Conservation (phyloP, 2,797 vertebrate genomes). For the Pteronotus mesoamericanus region DNA sequence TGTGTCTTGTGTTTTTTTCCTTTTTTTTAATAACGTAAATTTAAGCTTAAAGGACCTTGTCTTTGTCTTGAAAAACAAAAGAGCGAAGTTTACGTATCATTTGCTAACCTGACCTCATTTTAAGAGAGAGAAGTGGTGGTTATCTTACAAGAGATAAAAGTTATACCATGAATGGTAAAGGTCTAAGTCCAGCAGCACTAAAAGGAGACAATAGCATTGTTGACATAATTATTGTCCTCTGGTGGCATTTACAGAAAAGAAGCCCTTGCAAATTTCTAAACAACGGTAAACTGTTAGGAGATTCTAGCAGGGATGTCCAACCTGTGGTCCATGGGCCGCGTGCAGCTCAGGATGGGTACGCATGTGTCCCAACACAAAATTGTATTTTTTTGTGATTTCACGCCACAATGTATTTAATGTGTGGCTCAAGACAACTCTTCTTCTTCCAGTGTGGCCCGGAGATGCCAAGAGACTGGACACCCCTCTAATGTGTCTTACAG, state of each 20-base stretch:
- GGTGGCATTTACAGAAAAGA: background rate
- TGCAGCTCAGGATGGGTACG: too few species aligned
- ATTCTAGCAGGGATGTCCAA: background rate
- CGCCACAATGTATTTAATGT: too few species aligned
- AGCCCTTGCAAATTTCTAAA: background rate
- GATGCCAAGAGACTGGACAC: too few species aligned
- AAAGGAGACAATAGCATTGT: background rate
- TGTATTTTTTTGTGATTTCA: too few species aligned
- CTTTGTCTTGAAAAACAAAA: background rate
- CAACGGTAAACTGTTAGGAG: background rate
- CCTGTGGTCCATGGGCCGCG: too few species aligned
- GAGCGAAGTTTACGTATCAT: background rate
- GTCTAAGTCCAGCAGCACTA: too few species aligned
- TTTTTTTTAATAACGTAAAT: background rate
- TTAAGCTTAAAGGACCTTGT: background rate
- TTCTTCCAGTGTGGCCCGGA: too few species aligned
- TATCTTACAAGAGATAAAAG: background rate
- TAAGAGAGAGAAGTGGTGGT: background rate
- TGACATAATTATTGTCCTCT: background rate
- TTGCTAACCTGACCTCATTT: background rate
- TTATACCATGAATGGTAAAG: background rate
- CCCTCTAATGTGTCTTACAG: background rate
- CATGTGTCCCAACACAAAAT: too few species aligned
- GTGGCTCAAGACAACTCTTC: too few species aligned
- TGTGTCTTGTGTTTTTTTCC: background rate